Evolutionary conservation across 2,113 vertebrate genomes (phyloP).

Genomic region (Otis tarda): DNA sequence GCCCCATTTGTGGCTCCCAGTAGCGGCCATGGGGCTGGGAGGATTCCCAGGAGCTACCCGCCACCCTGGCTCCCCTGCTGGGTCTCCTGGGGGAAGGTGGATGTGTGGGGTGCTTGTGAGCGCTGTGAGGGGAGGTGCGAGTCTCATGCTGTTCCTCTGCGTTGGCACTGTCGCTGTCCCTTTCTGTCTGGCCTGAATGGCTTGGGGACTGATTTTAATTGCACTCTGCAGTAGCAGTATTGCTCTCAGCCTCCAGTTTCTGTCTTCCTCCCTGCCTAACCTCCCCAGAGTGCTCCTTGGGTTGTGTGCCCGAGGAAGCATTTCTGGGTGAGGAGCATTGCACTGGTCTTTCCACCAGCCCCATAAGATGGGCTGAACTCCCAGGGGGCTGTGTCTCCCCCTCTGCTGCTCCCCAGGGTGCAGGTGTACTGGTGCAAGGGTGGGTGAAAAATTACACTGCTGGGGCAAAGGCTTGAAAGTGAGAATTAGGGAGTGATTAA

Average conservation of each 20-base stretch:
- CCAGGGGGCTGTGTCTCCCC: fast-evolving
- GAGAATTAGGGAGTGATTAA: neutral
- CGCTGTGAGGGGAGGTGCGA: neutral
- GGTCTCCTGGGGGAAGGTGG: neutral
- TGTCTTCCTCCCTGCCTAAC: neutral
- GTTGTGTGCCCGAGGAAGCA: neutral
- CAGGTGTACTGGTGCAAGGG: neutral
- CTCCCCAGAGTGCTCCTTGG: neutral
- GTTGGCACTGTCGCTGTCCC: too few species aligned
- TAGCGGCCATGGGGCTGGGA: neutral
- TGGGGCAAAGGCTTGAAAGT: neutral
- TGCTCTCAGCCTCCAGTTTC: neutral
- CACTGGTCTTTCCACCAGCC: neutral
- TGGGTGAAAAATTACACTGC: neutral
- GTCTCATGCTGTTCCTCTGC: neutral
- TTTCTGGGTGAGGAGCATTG: neutral
- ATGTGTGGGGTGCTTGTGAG: neutral
- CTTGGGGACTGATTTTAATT: neutral
- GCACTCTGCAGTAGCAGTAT: neutral
- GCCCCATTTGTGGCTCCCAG: neutral
- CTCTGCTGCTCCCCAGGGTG: neutral
- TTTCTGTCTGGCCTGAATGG: neutral
- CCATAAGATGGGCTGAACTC: neutral
- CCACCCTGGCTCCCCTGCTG: fast-evolving
- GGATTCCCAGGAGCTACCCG: neutral